These are phyloP conservation scores for Ceratoteleas bidentatus DNA, from an alignment of 1,140 invertebrate species.

Conservation along the genomic window DNA sequence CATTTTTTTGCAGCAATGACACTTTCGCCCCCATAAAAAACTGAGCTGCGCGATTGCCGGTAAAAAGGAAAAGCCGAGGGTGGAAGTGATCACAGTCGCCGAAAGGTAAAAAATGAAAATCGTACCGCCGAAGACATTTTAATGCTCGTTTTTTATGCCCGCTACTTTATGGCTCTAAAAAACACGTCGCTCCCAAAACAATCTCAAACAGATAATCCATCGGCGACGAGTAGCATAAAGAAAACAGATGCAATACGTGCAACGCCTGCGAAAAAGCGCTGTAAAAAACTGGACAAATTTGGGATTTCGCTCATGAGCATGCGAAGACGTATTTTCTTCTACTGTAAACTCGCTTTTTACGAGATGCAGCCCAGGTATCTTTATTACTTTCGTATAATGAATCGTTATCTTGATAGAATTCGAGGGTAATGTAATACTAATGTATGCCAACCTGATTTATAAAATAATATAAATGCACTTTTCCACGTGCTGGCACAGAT, in stretches of 20 bases:
- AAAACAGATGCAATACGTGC: constrained; percentile 62
- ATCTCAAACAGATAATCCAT: constrained; percentile 59
- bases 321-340: constrained; percentile 48
- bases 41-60: constrained; percentile 11
- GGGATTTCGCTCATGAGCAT: constrained; percentile 59
- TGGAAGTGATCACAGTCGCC: constrained; percentile 15
- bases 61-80: constrained; percentile 37
- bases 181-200: constrained; percentile 36
- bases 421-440: constrained; percentile 41
- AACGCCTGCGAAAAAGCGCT: constrained; percentile 54
- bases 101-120: constrained; percentile 17
- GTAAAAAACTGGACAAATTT: constrained; percentile 60
- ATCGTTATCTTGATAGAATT: constrained; percentile 43
- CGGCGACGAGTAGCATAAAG: constrained; percentile 40
- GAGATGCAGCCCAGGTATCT: constrained; percentile 43
- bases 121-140: constrained; percentile 5
- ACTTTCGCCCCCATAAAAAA: constrained; percentile 54
- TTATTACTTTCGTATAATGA: constrained; percentile 42
- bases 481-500: too few relatives aligned
- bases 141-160: constrained; percentile 20
- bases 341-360: constrained; percentile 50
- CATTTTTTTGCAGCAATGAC: constrained; percentile 45
- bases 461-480: too few relatives aligned
- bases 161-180: constrained; percentile 35
- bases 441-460: constrained; percentile 5